Percentiles rank a stretch among this genome's conserved stretches.
These are phyloP conservation scores for Bovichtus variegatus DNA, from an alignment of 2,797 vertebrate species.

Conservation along the genomic window DNA sequence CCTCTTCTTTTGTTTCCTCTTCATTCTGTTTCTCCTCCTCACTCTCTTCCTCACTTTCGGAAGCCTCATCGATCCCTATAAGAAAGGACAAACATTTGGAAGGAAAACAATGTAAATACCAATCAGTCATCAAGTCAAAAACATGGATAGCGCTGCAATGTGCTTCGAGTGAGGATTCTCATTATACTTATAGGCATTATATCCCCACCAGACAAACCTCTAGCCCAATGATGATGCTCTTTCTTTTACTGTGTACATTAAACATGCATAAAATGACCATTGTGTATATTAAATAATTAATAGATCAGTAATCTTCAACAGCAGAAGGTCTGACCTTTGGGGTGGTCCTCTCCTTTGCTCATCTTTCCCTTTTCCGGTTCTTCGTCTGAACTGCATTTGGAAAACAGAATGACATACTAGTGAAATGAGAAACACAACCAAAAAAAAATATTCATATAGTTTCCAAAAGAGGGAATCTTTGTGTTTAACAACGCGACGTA, in stretches of 20 bases:
- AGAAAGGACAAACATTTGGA: background rate
- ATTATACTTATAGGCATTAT: no score
- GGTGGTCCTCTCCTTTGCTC: slow-evolving; percentile 85
- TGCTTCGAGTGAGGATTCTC: background rate
- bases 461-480: background rate
- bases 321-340: slow-evolving; percentile 83
- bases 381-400: slow-evolving; percentile 82
- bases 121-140: background rate
- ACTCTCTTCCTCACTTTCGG: slow-evolving; percentile 93
- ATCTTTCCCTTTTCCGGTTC: slow-evolving; percentile 84
- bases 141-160: background rate
- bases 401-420: slow-evolving; percentile 4
- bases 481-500: slow-evolving; percentile 15
- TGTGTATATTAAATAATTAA: background rate
- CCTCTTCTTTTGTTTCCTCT: slow-evolving; percentile 89
- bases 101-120: background rate
- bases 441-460: background rate
- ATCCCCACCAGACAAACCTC: background rate
- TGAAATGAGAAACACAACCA: background rate
- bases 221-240: background rate
- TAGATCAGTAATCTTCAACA: background rate
- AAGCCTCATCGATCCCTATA: slow-evolving; percentile 89
- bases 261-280: background rate
- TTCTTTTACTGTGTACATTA: background rate
- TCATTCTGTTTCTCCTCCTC: slow-evolving; percentile 92